Conservation (phyloP, 2,113 vertebrate genomes). For the Sprattus sprattus region DNA sequence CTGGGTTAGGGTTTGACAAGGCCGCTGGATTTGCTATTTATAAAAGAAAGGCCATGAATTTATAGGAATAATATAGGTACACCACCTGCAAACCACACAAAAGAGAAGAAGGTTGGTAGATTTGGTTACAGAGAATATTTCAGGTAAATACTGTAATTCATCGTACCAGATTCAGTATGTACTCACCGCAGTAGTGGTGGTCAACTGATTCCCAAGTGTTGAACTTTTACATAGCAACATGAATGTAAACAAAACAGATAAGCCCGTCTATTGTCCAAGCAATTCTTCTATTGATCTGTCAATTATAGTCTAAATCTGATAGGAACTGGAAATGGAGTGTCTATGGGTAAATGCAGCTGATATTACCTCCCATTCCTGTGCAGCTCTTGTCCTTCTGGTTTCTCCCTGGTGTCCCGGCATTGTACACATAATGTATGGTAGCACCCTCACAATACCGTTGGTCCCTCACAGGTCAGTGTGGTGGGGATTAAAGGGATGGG, state of each 20-base stretch:
- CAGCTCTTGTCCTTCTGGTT: neutral
- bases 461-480: neutral
- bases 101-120: neutral
- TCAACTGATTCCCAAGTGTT: neutral
- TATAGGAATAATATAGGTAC: neutral
- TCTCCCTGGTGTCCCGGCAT: neutral
- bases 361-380: slow-evolving; percentile 1
- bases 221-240: neutral
- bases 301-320: neutral
- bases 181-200: too few relatives aligned
- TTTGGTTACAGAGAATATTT: too few relatives aligned
- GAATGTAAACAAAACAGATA: neutral
- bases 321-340: neutral
- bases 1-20: neutral
- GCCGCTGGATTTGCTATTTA: neutral
- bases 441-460: neutral
- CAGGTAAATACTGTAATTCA: too few relatives aligned
- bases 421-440: neutral
- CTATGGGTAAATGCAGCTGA: neutral
- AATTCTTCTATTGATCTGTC: neutral
- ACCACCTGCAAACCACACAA: neutral
- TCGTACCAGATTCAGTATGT: too few relatives aligned
- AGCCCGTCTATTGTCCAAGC: neutral
- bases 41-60: neutral
- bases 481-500: neutral